Conservation (phyloP, 2,113 vertebrate genomes). For the Chionodraco myersi region DNA sequence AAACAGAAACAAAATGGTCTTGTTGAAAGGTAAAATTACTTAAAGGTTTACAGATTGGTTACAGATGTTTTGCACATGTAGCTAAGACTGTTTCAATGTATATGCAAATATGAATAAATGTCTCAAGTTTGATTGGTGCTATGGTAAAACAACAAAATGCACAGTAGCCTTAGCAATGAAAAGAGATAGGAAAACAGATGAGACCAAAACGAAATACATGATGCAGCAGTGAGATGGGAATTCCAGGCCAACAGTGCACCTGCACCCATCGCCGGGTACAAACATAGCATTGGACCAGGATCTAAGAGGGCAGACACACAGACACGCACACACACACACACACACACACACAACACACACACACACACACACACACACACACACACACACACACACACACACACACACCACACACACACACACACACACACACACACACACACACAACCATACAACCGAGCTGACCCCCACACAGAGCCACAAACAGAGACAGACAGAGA, state of each 20-base stretch:
- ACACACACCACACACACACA: constrained; percentile 18
- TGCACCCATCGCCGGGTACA: constrained; percentile 50
- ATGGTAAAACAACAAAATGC: constrained; percentile 16
- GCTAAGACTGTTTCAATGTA: background rate
- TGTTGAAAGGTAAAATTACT: no score
- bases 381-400: constrained; percentile 12
- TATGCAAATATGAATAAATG: background rate
- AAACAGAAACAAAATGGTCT: no score
- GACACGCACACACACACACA: background rate
- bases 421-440: constrained; percentile 8
- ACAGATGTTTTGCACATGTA: background rate
- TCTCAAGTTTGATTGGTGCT: background rate
- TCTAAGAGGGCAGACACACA: constrained; percentile 39
- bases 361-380: background rate
- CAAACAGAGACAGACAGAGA: constrained; percentile 2
- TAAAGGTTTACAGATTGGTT: background rate
- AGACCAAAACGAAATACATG: constrained; percentile 3
- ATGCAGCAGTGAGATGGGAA: constrained; percentile 21
- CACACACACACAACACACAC: no score
- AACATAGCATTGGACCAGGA: constrained; percentile 35
- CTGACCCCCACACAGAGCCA: background rate
- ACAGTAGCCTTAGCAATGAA: background rate
- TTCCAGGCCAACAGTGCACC: constrained; percentile 42
- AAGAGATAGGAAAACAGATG: constrained; percentile 36
- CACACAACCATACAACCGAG: background rate